A percentile compares a stretch with the other conserved stretches of the same genome.
Conservation (phyloP, 2,113 vertebrate species). For the Galeopterus variegatus region DNA sequence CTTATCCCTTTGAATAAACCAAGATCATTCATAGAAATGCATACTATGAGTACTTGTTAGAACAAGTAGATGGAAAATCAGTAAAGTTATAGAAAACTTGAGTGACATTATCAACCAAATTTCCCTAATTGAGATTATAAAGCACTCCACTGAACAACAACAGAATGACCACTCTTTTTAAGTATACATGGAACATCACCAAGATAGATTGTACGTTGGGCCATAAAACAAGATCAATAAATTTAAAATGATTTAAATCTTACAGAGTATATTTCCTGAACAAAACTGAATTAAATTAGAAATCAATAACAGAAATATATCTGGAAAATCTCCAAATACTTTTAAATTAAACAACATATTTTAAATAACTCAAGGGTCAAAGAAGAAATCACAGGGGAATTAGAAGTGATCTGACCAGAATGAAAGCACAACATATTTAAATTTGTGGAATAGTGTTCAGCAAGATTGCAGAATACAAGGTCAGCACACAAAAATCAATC, state of each 20-base stretch:
- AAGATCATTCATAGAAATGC: background rate
- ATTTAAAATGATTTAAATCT: slow-evolving; percentile 67
- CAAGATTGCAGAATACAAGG: background rate
- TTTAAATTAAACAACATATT: slow-evolving; percentile 48
- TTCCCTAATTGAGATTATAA: slow-evolving; percentile 52
- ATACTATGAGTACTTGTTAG: background rate
- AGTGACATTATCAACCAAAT: slow-evolving; percentile 9
- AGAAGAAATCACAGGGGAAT: slow-evolving; percentile 31
- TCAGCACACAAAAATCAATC: background rate
- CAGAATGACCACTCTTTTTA: background rate
- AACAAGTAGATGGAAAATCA: slow-evolving; percentile 51
- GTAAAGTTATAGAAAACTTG: slow-evolving; percentile 35
- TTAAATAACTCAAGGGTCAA: slow-evolving; percentile 39
- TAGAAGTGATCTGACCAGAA: slow-evolving; percentile 31
- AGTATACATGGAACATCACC: background rate
- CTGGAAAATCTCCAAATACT: slow-evolving; percentile 62
- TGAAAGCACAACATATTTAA: background rate
- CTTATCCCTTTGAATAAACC: slow-evolving; percentile 50
- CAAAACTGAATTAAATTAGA: slow-evolving; percentile 68
- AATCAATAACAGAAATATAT: slow-evolving; percentile 48
- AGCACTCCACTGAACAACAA: background rate
- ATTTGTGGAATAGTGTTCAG: background rate
- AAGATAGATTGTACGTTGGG: slow-evolving; percentile 1
- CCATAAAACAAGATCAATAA: slow-evolving; percentile 71
- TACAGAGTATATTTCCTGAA: slow-evolving; percentile 61